Conservation (phyloP, 2,888 invertebrate species). For the Clunio marinus region DNA sequence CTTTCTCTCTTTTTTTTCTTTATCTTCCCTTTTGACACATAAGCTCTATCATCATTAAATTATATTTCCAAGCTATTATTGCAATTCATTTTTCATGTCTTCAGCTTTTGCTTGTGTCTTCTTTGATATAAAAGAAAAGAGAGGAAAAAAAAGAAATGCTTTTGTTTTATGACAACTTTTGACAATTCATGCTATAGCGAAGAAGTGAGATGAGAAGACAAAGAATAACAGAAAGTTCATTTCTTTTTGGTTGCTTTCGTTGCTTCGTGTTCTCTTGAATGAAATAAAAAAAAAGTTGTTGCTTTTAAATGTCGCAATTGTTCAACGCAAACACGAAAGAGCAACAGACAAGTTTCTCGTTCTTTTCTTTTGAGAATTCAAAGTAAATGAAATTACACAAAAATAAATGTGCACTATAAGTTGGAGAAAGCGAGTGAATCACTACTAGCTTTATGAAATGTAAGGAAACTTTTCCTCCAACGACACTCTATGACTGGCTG, state of each 20-base stretch:
- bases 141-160: not conserved
- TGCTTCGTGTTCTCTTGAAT: not conserved
- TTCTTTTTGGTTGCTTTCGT: not conserved
- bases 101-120: conserved; percentile 6
- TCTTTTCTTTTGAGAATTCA: not conserved
- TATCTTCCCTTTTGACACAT: not conserved
- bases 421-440: not conserved
- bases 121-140: too few species aligned
- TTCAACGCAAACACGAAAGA: not conserved
- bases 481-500: not conserved
- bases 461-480: not conserved
- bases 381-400: conserved; percentile 16
- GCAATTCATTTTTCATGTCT: conserved; percentile 38
- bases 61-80: conserved; percentile 27
- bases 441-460: too few species aligned
- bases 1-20: not conserved
- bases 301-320: conserved; percentile 19
- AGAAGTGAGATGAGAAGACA: conserved; percentile 13
- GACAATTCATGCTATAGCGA: conserved; percentile 34
- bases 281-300: conserved; percentile 9
- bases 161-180: conserved; percentile 37
- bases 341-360: not conserved
- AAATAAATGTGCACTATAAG: not conserved
- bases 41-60: conserved; percentile 36
- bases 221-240: conserved; percentile 33